A percentile compares a stretch with the other conserved stretches of the same genome.
Evolutionary conservation across 2,797 vertebrate genomes (phyloP).

Genomic region (Acrossocheilus fasciatus): DNA sequence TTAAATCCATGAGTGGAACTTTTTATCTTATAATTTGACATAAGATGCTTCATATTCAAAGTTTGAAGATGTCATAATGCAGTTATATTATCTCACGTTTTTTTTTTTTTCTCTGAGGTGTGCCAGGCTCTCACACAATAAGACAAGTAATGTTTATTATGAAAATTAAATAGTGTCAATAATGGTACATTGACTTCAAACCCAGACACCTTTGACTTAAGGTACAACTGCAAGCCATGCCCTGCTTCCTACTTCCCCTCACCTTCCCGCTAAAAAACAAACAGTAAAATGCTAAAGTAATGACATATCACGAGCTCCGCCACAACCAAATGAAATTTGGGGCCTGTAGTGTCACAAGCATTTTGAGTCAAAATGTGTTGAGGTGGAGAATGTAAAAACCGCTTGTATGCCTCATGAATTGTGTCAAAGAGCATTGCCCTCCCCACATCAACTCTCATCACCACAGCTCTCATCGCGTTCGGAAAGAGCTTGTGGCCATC

Average conservation of each 20-base stretch:
- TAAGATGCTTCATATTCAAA: no score
- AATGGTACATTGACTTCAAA: not conserved
- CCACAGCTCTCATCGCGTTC: not conserved
- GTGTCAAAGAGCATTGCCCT: constrained; percentile 34
- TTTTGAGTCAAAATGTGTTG: constrained; percentile 19
- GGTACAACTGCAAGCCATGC: not conserved
- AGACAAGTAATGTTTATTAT: not conserved
- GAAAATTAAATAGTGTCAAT: not conserved
- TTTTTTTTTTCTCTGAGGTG: no score
- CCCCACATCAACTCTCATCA: constrained; percentile 30
- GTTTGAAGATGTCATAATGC: no score
- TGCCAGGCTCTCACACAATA: no score
- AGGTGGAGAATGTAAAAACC: not conserved
- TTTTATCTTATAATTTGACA: no score
- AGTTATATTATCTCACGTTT: no score
- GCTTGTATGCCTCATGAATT: constrained; percentile 21
- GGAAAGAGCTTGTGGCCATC: not conserved
- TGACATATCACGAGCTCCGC: not conserved
- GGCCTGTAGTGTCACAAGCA: not conserved
- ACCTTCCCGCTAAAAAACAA: not conserved
- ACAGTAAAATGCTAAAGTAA: not conserved
- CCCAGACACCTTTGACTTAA: not conserved
- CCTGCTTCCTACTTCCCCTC: not conserved
- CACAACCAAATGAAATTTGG: not conserved
- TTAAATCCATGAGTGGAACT: no score